These are phyloP conservation scores for Pocillopora grandis DNA, from an alignment of 92 coral and sea anemone genomes.

Conservation along the genomic window DNA sequence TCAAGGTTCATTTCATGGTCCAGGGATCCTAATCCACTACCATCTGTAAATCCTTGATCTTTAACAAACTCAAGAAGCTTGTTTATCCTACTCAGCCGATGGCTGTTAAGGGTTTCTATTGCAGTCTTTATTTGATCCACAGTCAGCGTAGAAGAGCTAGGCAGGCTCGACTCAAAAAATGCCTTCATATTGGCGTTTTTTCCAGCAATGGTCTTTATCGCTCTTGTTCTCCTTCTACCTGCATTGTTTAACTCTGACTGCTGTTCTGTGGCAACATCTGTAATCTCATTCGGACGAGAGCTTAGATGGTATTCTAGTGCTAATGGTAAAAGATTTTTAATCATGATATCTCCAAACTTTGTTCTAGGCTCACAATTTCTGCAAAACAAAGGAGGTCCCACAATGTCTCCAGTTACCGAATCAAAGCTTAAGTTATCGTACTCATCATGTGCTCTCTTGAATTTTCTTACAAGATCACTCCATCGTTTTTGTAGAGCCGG, in stretches of 20 bases:
- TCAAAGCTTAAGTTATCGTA: conserved; percentile 15
- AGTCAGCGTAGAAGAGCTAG: not conserved
- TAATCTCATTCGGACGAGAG: conserved; percentile 48
- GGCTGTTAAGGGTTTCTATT: not conserved
- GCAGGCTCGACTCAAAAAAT: not conserved
- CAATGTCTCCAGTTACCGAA: not conserved
- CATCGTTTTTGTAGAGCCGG: conserved; percentile 34
- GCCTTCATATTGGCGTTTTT: conserved; percentile 15
- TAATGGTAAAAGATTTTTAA: conserved; percentile 49
- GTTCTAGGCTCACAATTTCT: conserved; percentile 42
- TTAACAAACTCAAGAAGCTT: conserved; percentile 39
- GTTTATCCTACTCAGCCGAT: conserved; percentile 39
- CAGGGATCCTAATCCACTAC: conserved; percentile 67
- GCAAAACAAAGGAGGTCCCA: conserved; percentile 63
- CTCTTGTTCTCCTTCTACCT: not conserved
- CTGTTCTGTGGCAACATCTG: conserved; percentile 24
- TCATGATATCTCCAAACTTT: conserved; percentile 57
- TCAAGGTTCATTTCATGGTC: conserved; percentile 62
- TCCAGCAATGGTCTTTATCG: conserved; percentile 32
- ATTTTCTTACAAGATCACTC: not conserved
- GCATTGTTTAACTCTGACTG: conserved; percentile 15
- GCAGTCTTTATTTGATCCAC: not conserved
- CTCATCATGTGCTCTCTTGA: conserved; percentile 19
- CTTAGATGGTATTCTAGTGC: conserved; percentile 60
- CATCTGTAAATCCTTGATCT: conserved; percentile 68